Conservation (phyloP, 2,888 invertebrate genomes). For the Heliconius erato region DNA sequence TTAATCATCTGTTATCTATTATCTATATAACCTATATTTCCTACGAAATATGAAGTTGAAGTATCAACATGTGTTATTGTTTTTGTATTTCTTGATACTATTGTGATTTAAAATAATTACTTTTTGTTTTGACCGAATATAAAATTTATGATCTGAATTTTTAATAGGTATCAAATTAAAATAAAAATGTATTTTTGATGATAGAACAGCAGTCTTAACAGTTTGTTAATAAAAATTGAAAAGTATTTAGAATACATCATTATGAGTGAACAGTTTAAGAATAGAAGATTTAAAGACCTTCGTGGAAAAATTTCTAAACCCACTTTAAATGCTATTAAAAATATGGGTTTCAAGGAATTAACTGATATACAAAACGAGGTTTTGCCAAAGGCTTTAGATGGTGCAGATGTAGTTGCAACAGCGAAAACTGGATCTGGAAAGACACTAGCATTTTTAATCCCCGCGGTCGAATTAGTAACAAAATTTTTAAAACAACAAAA, state of each 20-base stretch:
- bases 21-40: neutral
- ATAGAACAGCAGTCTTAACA: neutral
- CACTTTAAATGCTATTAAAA: constrained; percentile 90
- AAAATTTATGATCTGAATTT: neutral
- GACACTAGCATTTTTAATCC: constrained; percentile 97
- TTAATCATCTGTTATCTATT: neutral
- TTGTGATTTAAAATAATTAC: constrained; percentile 4
- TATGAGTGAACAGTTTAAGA: constrained; percentile 60
- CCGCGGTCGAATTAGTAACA: constrained; percentile 94
- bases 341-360: constrained; percentile 96
- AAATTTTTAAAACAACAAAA: constrained; percentile 74
- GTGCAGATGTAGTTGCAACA: constrained; percentile 96
- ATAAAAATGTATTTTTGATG: neutral
- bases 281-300: constrained; percentile 81
- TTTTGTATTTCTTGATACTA: neutral
- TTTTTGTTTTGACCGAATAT: neutral
- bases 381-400: constrained; percentile 94
- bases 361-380: constrained; percentile 96
- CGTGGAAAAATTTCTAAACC: constrained; percentile 89
- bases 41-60: neutral
- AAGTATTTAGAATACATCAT: neutral
- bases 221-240: neutral
- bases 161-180: neutral
- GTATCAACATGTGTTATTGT: constrained; percentile 5
- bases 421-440: constrained; percentile 99